Evolutionary conservation across 2,888 invertebrate species (phyloP).

Genomic region (Aspidiotus destructor): DNA sequence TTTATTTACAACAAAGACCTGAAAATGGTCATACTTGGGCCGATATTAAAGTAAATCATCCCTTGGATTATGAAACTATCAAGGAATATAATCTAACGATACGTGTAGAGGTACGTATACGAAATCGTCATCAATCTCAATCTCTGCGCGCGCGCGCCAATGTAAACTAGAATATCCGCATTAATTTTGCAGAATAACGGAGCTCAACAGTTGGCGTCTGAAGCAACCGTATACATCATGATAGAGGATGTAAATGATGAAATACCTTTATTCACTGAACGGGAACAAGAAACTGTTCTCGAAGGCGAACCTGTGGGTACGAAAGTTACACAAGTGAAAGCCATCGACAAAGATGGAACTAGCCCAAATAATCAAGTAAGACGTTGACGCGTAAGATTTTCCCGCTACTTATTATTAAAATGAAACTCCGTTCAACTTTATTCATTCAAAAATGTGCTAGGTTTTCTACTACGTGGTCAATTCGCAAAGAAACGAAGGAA

Average conservation of each 20-base stretch:
- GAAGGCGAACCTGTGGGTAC: constrained; percentile 92
- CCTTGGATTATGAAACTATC: constrained; percentile 86
- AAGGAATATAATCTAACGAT: constrained; percentile 92
- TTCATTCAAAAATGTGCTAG: constrained; percentile 44
- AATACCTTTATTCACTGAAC: constrained; percentile 87
- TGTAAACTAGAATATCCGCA: not conserved
- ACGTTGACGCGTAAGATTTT: constrained; percentile 1
- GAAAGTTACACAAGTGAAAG: constrained; percentile 91
- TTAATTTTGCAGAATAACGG: constrained; percentile 69
- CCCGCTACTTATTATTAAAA: not conserved
- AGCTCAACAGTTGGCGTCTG: constrained; percentile 86
- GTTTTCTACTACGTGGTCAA: constrained; percentile 90
- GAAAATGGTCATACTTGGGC: constrained; percentile 91
- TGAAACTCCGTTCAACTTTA: not conserved
- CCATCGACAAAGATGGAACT: constrained; percentile 91
- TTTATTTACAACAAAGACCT: constrained; percentile 87
- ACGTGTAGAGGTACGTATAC: constrained; percentile 74
- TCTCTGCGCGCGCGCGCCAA: not conserved
- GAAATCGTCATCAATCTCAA: no score
- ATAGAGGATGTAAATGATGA: constrained; percentile 95
- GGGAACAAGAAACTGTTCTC: constrained; percentile 88
- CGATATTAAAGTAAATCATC: constrained; percentile 92
- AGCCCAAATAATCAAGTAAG: constrained; percentile 85
- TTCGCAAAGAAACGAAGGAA: constrained; percentile 83
- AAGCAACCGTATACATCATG: constrained; percentile 86